Evolutionary conservation across 2,797 vertebrate genomes (phyloP), one percentile per base, ranked within the genome.

Genomic region (Neosilurus mollespiculum): DNA sequence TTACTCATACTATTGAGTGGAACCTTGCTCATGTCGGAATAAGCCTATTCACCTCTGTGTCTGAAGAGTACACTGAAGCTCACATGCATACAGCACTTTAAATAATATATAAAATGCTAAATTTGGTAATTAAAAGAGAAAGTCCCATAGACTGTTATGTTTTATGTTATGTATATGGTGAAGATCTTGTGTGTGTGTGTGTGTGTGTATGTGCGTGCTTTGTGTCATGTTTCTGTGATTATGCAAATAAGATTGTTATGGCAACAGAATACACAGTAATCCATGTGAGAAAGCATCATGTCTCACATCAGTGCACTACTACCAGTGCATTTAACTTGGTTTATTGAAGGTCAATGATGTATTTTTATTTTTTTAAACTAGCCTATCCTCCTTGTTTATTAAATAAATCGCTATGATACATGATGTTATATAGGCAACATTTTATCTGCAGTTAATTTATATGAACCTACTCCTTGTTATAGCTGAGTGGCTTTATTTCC

Each of bases 401-500:
- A 9, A 51, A 72, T 49, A 43, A 49, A 81, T 43, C 10, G 20
- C 20, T 51, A 24, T 83, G 61, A 24, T 14, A 53, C 7, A 11
- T 58, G 24, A n/a, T 10, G 34, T 53, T 81, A 61, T 59, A 62
- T 69, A 14, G 64, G 58, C 26, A 64, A 34, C 18, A 22, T 66
- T 59, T 79, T 65, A 56, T 64, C 20, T 53, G 34, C 56, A 49
- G 53, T 81, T 37, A 49, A 20, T 72, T 22, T 67, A 83, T 61
- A 24, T 7, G 43, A 84, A 18, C 49, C 10, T 24, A 49, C 26
- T 58, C 6, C 4, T 24, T 73, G 53, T 49, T 72, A 56, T 59
- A 34, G 87, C 85, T 30, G 9, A 78, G 26, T 37, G 18, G 73
- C 26, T 78, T 85, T 49, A n/a, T 81, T n/a, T 54, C 70, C 37